phyloP scores from a whole-genome alignment of 2,888 invertebrate genomes.

The Macropis europaea region DNA sequence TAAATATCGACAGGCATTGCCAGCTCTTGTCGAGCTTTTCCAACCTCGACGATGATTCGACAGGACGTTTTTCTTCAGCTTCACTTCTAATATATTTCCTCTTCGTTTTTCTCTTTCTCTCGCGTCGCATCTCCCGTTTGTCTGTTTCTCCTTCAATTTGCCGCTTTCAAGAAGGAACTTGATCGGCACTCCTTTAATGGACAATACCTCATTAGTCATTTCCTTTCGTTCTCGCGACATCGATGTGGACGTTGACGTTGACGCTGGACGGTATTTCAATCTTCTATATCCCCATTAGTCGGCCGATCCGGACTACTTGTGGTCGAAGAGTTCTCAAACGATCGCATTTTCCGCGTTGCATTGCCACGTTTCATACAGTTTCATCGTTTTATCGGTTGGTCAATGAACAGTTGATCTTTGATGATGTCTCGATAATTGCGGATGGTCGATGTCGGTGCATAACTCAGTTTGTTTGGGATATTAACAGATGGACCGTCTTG shows the following conservation, averaged over 20 bases:
- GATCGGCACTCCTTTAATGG: conserved; percentile 11
- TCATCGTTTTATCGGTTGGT: no score
- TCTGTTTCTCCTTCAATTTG: conserved; percentile 4
- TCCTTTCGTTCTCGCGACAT: background rate
- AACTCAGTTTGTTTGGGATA: no score
- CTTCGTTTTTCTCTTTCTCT: background rate
- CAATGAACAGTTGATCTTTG: no score
- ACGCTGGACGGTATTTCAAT: background rate
- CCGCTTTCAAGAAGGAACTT: background rate
- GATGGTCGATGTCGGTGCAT: no score
- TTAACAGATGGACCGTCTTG: no score
- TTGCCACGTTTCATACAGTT: no score
- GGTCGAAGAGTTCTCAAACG: no score
- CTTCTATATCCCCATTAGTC: background rate
- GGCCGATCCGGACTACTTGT: no score
- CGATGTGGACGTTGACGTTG: background rate
- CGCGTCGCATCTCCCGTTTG: background rate
- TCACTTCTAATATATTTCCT: background rate
- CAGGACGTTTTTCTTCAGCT: conserved; percentile 24
- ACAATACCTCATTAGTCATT: conserved; percentile 11
- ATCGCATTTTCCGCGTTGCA: no score
- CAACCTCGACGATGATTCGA: conserved; percentile 44
- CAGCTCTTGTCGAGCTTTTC: conserved; percentile 38
- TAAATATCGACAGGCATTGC: conserved; percentile 64
- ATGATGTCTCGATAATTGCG: no score